Evolutionary conservation across 2,797 vertebrate species (phyloP).

Genomic region (Erpetoichthys calabaricus): DNA sequence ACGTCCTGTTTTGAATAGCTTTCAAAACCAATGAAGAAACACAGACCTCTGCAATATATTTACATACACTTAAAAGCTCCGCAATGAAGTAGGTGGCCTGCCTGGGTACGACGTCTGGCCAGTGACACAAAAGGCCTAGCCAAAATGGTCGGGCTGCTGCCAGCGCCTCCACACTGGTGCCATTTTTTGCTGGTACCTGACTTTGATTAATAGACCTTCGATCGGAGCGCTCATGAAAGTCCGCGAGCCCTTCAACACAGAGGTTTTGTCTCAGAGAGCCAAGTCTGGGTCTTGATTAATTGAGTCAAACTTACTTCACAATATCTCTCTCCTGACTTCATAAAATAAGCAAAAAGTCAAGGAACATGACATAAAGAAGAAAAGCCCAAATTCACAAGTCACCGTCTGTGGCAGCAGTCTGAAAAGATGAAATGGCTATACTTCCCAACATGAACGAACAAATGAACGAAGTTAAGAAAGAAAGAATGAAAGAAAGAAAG

Average conservation of each 20-base stretch:
- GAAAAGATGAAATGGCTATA: not conserved
- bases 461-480: slow-evolving; percentile 7
- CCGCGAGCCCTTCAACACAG: slow-evolving; percentile 14
- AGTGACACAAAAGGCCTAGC: slow-evolving; percentile 11
- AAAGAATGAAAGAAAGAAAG: slow-evolving; percentile 14
- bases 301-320: slow-evolving; percentile 34
- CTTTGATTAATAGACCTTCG: slow-evolving; percentile 55
- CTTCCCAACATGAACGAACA: no score
- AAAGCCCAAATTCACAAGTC: slow-evolving; percentile 21
- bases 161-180: slow-evolving; percentile 27
- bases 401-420: not conserved
- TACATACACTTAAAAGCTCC: slow-evolving; percentile 12
- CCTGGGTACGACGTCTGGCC: slow-evolving; percentile 7
- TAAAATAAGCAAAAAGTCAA: slow-evolving; percentile 64
- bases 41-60: slow-evolving; percentile 28
- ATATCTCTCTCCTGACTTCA: slow-evolving; percentile 46
- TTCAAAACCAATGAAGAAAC: slow-evolving; percentile 29
- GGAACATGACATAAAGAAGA: slow-evolving; percentile 46
- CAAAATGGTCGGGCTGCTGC: slow-evolving; percentile 5
- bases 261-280: slow-evolving; percentile 40
- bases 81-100: slow-evolving; percentile 7
- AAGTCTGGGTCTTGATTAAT: slow-evolving; percentile 56
- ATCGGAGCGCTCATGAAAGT: slow-evolving; percentile 39
- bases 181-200: slow-evolving; percentile 32
- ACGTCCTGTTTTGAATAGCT: slow-evolving; percentile 18